Evolutionary conservation across 2,797 vertebrate genomes (phyloP).

Genomic region (Danio tinwini): DNA sequence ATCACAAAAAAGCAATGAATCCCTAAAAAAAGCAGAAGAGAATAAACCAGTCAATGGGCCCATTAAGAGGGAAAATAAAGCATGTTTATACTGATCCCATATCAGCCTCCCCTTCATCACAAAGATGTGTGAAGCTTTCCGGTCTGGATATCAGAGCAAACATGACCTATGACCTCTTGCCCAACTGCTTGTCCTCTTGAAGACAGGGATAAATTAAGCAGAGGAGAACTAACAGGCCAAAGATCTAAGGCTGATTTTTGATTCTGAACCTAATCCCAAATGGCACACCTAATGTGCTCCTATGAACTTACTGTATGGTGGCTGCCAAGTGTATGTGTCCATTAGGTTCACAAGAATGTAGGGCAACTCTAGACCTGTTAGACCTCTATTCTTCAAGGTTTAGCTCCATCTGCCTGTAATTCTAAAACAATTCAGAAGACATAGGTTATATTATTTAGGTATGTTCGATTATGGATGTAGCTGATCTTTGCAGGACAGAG

Average conservation of each 20-base stretch:
- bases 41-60: neutral
- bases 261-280: neutral
- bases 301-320: too few relatives aligned
- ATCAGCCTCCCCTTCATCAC: neutral
- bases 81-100: neutral
- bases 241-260: neutral
- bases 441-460: too few relatives aligned
- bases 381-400: too few relatives aligned
- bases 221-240: neutral
- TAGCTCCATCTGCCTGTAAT: too few relatives aligned
- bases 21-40: slow-evolving; percentile 28
- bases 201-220: neutral
- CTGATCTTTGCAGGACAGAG: too few relatives aligned
- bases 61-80: neutral
- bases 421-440: too few relatives aligned
- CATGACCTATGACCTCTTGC: slow-evolving; percentile 7
- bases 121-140: neutral
- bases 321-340: too few relatives aligned
- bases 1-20: neutral
- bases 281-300: neutral
- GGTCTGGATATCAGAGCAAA: neutral
- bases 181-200: neutral
- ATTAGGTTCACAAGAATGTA: too few relatives aligned
- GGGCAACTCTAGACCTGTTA: too few relatives aligned
- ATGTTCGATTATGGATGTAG: too few relatives aligned